Conservation (phyloP, 2,888 invertebrate genomes). For the Alloscopus bannaensis region DNA sequence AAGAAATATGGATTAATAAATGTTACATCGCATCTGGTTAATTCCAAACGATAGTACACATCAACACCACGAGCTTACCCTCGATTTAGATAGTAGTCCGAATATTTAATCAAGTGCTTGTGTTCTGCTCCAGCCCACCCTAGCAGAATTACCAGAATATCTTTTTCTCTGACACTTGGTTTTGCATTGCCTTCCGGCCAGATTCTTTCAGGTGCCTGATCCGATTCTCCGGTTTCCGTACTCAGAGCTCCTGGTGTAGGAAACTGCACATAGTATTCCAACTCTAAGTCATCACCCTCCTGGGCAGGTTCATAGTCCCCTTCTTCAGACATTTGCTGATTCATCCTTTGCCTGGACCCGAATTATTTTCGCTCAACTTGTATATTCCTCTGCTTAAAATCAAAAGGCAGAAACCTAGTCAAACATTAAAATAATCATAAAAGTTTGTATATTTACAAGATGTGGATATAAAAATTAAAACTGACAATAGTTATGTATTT, state of each 20-base stretch:
- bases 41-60: constrained; percentile 70
- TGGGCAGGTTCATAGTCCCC: background rate
- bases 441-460: no score
- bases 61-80: no score
- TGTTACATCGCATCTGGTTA: background rate
- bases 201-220: constrained; percentile 7
- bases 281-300: constrained; percentile 46
- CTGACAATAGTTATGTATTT: no score
- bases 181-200: constrained; percentile 20
- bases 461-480: no score
- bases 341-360: no score
- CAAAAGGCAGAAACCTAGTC: no score
- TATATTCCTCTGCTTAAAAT: no score
- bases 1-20: constrained; percentile 13
- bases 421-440: no score
- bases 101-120: constrained; percentile 86
- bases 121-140: constrained; percentile 90
- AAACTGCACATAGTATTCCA: constrained; percentile 69
- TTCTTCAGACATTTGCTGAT: background rate
- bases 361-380: no score
- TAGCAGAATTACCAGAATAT: constrained; percentile 83
- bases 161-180: no score
- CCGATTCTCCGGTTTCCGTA: background rate
- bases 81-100: constrained; percentile 85
- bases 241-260: constrained; percentile 26